Evolutionary conservation across 92 coral and sea anemone genomes (phyloP), one percentile per base, ranked within the genome.

Genomic region (Palythoa heliodiscus): DNA sequence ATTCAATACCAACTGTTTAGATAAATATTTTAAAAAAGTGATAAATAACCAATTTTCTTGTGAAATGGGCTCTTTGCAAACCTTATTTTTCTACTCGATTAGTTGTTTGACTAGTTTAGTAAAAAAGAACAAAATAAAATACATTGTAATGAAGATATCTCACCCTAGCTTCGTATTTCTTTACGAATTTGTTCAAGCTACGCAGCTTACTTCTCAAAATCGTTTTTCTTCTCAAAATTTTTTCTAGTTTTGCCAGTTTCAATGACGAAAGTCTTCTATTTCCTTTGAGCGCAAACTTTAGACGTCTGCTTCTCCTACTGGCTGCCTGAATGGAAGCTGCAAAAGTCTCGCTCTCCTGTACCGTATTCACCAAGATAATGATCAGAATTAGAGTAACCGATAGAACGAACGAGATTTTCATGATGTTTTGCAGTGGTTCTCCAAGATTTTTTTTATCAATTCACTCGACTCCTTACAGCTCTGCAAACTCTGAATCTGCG

Each of bases 141-240:
- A 43, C 3, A 43, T 43, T 43, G 0, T 5, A 43, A 43, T 5
- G 50, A 43, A 43, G 7, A 43, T 43, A 5, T 78, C 83, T 78
- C 22, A 78, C 83, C 53, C 61, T 78, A 5, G 15, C 39, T 78
- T 78, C 60, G 83, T 78, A 78, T 50, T 78, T 78, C 72, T 78
- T 78, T 1, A 78, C 9, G 47, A 78, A 78, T 13, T 40, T 78
- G 20, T 63, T 78, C 55, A 78, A 78, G 54, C 83, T 78, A 1
- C 10, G 71, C 72, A 78, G 72, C 37, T 63, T 78, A 52, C 72
- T 61, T 50, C 40, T 61, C 72, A 78, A 43, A 4, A 52, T 38
- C 9, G 7, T 15, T 39, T 19, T 43, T 37, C 39, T 61, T 23
- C 57, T 68, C 5, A 78, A 8, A 61, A 78, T 11, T 39, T 63